phyloP scores from a whole-genome alignment of 2,797 vertebrate genomes.

The Antennarius maculatus region DNA sequence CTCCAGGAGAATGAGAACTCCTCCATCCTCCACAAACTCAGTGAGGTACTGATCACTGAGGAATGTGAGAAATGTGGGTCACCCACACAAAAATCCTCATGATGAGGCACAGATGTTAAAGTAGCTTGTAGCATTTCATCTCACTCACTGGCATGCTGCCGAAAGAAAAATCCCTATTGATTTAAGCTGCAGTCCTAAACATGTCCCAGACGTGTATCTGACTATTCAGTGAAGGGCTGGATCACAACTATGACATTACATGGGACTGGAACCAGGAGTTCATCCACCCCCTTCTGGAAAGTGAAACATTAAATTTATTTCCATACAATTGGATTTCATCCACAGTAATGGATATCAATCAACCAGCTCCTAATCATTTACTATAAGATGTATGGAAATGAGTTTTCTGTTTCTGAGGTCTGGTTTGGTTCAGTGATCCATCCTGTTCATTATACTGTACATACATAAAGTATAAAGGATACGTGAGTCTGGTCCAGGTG shows the following conservation, averaged over 20 bases:
- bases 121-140: neutral
- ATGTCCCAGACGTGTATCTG: slow-evolving; percentile 85
- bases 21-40: slow-evolving; percentile 88
- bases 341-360: neutral
- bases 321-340: neutral
- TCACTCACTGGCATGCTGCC: slow-evolving; percentile 84
- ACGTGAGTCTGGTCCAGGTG: slow-evolving; percentile 86
- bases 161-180: slow-evolving; percentile 86
- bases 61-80: neutral
- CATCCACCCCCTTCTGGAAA: too few species aligned
- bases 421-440: neutral
- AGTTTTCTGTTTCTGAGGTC: too few species aligned
- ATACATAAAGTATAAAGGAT: slow-evolving; percentile 72
- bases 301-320: neutral
- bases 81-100: neutral
- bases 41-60: slow-evolving; percentile 83
- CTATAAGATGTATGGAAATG: too few species aligned
- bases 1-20: slow-evolving; percentile 85
- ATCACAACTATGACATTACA: neutral
- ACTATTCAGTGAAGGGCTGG: slow-evolving; percentile 71
- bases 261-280: neutral
- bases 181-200: slow-evolving; percentile 82
- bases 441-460: too few species aligned
- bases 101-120: neutral
- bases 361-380: neutral